Evolutionary conservation across 2,113 vertebrate genomes (phyloP).

Genomic region (Chloroceryle aenea): DNA sequence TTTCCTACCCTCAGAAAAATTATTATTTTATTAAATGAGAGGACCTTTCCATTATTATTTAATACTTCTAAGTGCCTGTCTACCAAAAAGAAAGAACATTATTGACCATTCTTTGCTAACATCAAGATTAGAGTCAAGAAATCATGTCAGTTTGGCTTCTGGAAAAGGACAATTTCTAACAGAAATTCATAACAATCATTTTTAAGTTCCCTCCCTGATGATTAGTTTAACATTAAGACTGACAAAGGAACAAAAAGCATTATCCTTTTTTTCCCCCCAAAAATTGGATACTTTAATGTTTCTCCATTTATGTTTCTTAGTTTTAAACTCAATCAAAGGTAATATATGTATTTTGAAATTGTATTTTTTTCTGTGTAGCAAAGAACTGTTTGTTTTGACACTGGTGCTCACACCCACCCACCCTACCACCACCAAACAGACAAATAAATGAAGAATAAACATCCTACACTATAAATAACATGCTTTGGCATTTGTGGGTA

Average conservation of each 20-base stretch:
- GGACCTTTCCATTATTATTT: constrained; percentile 67
- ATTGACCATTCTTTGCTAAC: constrained; percentile 60
- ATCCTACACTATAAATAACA: not conserved
- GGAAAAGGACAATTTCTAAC: constrained; percentile 4
- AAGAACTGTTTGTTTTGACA: not conserved
- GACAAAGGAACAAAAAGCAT: not conserved
- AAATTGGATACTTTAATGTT: not conserved
- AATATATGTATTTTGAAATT: not conserved
- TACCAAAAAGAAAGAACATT: constrained; percentile 53
- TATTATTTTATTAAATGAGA: constrained; percentile 70
- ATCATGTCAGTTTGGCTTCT: not conserved
- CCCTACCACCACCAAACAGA: not conserved
- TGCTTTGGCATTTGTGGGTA: not conserved
- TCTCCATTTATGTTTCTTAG: not conserved
- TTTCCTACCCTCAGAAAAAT: constrained; percentile 43
- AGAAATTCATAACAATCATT: constrained; percentile 6
- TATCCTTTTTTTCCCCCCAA: not conserved
- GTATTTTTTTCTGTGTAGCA: not conserved
- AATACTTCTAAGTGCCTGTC: constrained; percentile 56
- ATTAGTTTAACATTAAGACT: not conserved
- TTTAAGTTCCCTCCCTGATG: not conserved
- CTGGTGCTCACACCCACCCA: not conserved
- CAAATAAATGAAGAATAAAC: not conserved
- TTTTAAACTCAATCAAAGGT: not conserved
- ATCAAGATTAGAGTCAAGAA: constrained; percentile 43